Evolutionary conservation across 2,797 vertebrate genomes (phyloP), one percentile per base, ranked within the genome.

Genomic region (Peromyscus aztecus): DNA sequence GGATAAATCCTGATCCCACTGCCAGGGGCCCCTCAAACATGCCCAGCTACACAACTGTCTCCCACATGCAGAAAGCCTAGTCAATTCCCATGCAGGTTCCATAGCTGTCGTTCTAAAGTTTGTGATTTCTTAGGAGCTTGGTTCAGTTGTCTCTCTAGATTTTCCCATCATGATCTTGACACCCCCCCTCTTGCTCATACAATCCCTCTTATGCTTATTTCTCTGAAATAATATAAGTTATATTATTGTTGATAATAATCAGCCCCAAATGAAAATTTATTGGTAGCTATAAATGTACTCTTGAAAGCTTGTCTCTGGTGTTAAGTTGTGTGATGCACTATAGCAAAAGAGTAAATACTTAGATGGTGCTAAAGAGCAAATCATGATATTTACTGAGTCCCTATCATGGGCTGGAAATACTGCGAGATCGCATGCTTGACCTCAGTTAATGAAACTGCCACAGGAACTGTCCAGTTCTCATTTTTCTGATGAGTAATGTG

Each of bases 191-290:
- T 55, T 55, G 55, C 55, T 55, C 55, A 55, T 55, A 55, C 16
- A 17, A 55, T 55, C 14, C 4, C 16, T 55, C 55, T 55, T 55
- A 16, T 69, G 43, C 5, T 80, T 89, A 46, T 65, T 37, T 96
- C 57, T 67, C 46, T 10, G 65, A 78, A 71, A 57, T 57, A 69
- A 91, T 78, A 43, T n/a, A 83, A 10, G 93, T 61, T 65, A 82
- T 27, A 46, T 46, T 81, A 27, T 37, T n/a, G 34, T 61, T 76
- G 14, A 17, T 67, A 84, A 11, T 49, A 81, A 78, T 29, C 77
- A 89, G 24, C 77, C 40, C 71, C 75, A 96, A 75, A 34, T 63
- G 29, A 86, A 90, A 89, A 84, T 16, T 46, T 40, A 59, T 34
- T 69, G 46, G 17, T 37, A 59, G 67, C 14, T 80, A 12, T 63